A percentile compares a stretch with the other conserved stretches of the same genome.
Evolutionary conservation across 2,113 vertebrate species (phyloP).

Genomic region (Gallinago undulata): DNA sequence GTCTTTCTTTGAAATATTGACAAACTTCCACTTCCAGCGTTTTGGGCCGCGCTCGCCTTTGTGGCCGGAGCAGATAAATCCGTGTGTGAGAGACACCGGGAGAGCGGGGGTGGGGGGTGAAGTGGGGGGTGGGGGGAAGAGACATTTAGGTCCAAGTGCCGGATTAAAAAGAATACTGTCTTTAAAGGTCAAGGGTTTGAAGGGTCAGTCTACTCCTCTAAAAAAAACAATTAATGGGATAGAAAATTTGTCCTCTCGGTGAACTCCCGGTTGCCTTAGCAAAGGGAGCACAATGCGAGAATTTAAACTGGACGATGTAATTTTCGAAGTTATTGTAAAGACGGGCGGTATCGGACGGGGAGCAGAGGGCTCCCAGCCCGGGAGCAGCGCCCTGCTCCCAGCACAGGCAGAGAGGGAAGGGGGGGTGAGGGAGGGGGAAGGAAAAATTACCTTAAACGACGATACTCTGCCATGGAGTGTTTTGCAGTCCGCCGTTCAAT

Average conservation of each 20-base stretch:
- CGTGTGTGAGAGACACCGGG: constrained; percentile 36
- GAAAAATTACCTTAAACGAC: constrained; percentile 76
- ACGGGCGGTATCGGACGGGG: neutral
- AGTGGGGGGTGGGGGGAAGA: neutral
- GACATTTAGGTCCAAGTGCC: constrained; percentile 62
- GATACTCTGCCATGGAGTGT: constrained; percentile 71
- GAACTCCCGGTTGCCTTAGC: constrained; percentile 90
- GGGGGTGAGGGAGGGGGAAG: neutral
- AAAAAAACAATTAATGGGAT: constrained; percentile 90
- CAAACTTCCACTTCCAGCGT: constrained; percentile 63
- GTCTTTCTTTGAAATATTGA: constrained; percentile 75
- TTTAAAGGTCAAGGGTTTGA: constrained; percentile 91
- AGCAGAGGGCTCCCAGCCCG: neutral
- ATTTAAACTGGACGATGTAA: constrained; percentile 72
- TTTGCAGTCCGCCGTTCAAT: constrained; percentile 62
- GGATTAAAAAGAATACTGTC: constrained; percentile 79
- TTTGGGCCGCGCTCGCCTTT: constrained; percentile 40
- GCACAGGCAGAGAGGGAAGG: neutral
- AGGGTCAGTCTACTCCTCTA: constrained; percentile 86
- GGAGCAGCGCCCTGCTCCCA: neutral
- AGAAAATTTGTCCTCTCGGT: constrained; percentile 90
- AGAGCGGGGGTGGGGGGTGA: neutral
- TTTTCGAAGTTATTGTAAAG: constrained; percentile 70
- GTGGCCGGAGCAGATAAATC: constrained; percentile 54
- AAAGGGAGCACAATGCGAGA: constrained; percentile 79